Evolutionary conservation across 1,140 invertebrate species (phyloP).

Genomic region (Helicoverpa zea): DNA sequence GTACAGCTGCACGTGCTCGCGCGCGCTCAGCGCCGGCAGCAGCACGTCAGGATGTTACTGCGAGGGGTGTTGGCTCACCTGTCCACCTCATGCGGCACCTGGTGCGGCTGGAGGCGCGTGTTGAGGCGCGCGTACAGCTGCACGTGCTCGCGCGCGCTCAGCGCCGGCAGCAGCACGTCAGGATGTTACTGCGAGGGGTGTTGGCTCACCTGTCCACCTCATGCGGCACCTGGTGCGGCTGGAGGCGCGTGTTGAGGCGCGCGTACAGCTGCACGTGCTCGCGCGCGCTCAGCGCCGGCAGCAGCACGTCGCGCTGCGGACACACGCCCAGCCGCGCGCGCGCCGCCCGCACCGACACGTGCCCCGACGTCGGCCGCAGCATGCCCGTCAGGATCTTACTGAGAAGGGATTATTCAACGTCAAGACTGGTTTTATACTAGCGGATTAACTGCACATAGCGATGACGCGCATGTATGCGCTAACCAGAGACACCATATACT

Average conservation of each 20-base stretch:
- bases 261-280: slow-evolving; percentile 95
- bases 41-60: slow-evolving; percentile 89
- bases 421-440: too few relatives aligned
- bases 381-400: slow-evolving; percentile 91
- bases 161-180: slow-evolving; percentile 93
- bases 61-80: slow-evolving; percentile 69
- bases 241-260: slow-evolving; percentile 89
- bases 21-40: slow-evolving; percentile 92
- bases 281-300: slow-evolving; percentile 91
- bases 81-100: slow-evolving; percentile 81
- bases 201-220: slow-evolving; percentile 84
- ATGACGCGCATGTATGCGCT: neutral
- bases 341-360: slow-evolving; percentile 80
- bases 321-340: slow-evolving; percentile 90
- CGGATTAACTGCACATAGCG: neutral
- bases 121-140: slow-evolving; percentile 92
- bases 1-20: slow-evolving; percentile 94
- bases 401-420: neutral
- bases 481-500: too few relatives aligned
- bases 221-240: slow-evolving; percentile 66
- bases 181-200: too few relatives aligned
- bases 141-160: slow-evolving; percentile 94
- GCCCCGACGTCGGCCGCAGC: slow-evolving; percentile 87
- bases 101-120: slow-evolving; percentile 82
- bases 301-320: slow-evolving; percentile 94